These are phyloP conservation scores for Calyptomena viridis DNA, from an alignment of 2,113 vertebrate species.

Conservation along the genomic window DNA sequence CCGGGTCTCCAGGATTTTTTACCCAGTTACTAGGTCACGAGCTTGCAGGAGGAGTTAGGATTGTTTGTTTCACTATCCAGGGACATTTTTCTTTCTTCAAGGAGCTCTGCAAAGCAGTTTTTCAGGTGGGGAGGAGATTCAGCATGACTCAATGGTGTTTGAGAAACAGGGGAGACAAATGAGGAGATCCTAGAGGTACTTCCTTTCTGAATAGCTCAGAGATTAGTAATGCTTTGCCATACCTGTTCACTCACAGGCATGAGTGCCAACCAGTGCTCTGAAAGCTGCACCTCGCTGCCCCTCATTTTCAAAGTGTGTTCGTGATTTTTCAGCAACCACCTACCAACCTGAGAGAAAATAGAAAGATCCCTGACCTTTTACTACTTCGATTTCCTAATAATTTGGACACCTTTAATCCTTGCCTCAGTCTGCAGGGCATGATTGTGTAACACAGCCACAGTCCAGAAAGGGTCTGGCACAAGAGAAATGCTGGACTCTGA, in stretches of 20 bases:
- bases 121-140: slow-evolving; percentile 20
- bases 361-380: slow-evolving; percentile 66
- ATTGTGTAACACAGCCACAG: slow-evolving; percentile 56
- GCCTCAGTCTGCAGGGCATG: slow-evolving; percentile 7
- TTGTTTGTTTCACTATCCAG: background rate
- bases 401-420: slow-evolving; percentile 69
- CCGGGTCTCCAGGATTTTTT: background rate
- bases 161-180: slow-evolving; percentile 40
- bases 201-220: slow-evolving; percentile 56
- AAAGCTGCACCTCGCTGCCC: background rate
- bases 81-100: background rate
- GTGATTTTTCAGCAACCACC: slow-evolving; percentile 23
- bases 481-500: background rate
- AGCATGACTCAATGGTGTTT: slow-evolving; percentile 19
- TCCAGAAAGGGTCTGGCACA: slow-evolving; percentile 31
- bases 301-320: background rate
- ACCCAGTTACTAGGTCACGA: background rate
- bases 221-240: slow-evolving; percentile 44
- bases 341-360: slow-evolving; percentile 46
- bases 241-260: background rate
- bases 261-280: background rate
- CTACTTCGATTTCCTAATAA: slow-evolving; percentile 69
- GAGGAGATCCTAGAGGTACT: slow-evolving; percentile 60
- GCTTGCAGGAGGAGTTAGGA: background rate
- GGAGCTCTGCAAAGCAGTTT: background rate